These are phyloP conservation scores for Silurus meridionalis DNA, from an alignment of 2,113 vertebrate genomes.

Conservation along the genomic window DNA sequence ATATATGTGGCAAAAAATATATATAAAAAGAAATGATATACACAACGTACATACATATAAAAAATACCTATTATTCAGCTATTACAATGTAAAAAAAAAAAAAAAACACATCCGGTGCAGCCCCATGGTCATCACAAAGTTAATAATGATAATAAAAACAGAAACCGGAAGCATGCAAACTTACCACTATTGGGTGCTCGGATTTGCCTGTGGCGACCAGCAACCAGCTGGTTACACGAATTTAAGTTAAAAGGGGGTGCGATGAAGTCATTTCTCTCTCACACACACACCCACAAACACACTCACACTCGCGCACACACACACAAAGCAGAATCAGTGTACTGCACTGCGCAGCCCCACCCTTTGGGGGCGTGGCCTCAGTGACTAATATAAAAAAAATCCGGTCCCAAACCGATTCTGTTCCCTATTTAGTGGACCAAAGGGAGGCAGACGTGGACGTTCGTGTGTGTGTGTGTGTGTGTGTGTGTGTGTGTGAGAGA, in stretches of 20 bases:
- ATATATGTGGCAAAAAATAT: not conserved
- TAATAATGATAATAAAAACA: not conserved
- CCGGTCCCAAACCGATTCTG: not conserved
- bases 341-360: slow-evolving; percentile 40
- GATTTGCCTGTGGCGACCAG: not conserved
- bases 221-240: not conserved
- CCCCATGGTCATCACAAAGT: not conserved
- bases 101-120: not conserved
- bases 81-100: too few relatives aligned
- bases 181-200: slow-evolving; percentile 15
- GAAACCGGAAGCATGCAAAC: not conserved
- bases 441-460: not conserved
- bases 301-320: not conserved
- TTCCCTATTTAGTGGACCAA: not conserved
- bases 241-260: slow-evolving; percentile 14
- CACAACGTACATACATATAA: too few relatives aligned
- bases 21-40: too few relatives aligned
- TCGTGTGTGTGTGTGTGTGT: not conserved
- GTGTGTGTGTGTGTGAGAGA: too few relatives aligned
- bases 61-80: too few relatives aligned
- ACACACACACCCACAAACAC: not conserved
- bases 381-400: slow-evolving; percentile 8
- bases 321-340: slow-evolving; percentile 6
- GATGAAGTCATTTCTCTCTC: not conserved
- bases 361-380: slow-evolving; percentile 31